Percentiles rank a stretch among this genome's conserved stretches.
Conservation (phyloP, 64 coral and sea anemone species). For the Dendronephthya gigantea region DNA sequence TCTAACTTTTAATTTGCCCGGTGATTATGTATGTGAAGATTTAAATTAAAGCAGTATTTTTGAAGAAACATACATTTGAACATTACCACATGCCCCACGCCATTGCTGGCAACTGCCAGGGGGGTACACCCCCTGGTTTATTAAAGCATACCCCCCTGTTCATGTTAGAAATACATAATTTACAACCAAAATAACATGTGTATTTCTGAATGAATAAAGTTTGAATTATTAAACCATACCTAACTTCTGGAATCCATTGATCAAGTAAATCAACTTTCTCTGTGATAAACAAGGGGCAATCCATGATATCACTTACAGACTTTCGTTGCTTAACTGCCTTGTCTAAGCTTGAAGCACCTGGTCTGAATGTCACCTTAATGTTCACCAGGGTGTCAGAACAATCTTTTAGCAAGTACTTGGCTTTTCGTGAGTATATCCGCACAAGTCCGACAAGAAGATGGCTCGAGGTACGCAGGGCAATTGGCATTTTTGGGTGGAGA, state of each 20-base stretch:
- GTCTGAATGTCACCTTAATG: slow-evolving; percentile 94
- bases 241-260: neutral
- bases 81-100: too few species aligned
- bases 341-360: slow-evolving; percentile 37
- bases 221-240: neutral
- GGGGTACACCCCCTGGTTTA: too few species aligned
- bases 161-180: too few species aligned
- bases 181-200: neutral
- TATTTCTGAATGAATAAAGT: neutral
- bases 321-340: slow-evolving; percentile 64
- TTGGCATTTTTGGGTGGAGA: slow-evolving; percentile 82
- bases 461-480: slow-evolving; percentile 85
- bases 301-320: slow-evolving; percentile 38
- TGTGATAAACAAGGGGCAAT: slow-evolving; percentile 3
- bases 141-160: too few species aligned
- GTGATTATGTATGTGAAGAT: too few species aligned
- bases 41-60: too few species aligned
- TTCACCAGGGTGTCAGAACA: slow-evolving; percentile 97
- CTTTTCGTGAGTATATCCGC: slow-evolving; percentile 94
- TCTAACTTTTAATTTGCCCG: too few species aligned
- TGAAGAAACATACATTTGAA: too few species aligned
- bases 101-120: too few species aligned
- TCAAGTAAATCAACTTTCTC: slow-evolving; percentile 13
- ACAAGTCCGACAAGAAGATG: slow-evolving; percentile 95
- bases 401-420: slow-evolving; percentile 85